Evolutionary conservation across 2,797 vertebrate genomes (phyloP).

Genomic region (Hyperoplus immaculatus): DNA sequence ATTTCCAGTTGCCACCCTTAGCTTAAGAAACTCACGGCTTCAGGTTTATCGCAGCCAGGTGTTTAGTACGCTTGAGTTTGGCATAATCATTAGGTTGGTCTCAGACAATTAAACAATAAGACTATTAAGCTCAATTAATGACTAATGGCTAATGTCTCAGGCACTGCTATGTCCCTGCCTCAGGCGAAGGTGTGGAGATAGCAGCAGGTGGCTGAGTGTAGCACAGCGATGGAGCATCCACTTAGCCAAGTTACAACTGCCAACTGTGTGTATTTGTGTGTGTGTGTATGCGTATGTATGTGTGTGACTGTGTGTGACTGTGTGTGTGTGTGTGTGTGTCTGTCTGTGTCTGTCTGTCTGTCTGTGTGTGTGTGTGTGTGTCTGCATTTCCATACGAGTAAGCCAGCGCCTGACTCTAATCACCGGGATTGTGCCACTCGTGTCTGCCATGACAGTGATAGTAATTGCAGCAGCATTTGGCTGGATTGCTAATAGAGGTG

Average conservation of each 20-base stretch:
- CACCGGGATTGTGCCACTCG: slow-evolving; percentile 71
- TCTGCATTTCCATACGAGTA: slow-evolving; percentile 34
- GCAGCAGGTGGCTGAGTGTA: slow-evolving; percentile 77
- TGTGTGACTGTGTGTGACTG: slow-evolving; percentile 7
- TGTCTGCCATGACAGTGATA: slow-evolving; percentile 69
- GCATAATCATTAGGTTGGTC: slow-evolving; percentile 73
- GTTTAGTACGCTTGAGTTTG: slow-evolving; percentile 72
- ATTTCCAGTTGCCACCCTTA: slow-evolving; percentile 49
- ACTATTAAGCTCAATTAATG: slow-evolving; percentile 78
- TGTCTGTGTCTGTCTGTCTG: slow-evolving; percentile 19
- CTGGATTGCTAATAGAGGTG: slow-evolving; percentile 64
- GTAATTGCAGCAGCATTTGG: slow-evolving; percentile 75
- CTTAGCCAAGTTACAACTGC: slow-evolving; percentile 71
- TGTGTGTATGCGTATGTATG: slow-evolving; percentile 1
- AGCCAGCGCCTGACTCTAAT: slow-evolving; percentile 67
- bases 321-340: slow-evolving; percentile 34
- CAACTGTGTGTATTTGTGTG: slow-evolving; percentile 25
- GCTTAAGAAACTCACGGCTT: slow-evolving; percentile 47
- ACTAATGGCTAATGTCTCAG: slow-evolving; percentile 73
- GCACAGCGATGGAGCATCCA: slow-evolving; percentile 56
- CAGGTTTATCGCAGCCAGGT: slow-evolving; percentile 75
- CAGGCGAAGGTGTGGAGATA: slow-evolving; percentile 52
- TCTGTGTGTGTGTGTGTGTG: slow-evolving; percentile 14
- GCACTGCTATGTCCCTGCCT: slow-evolving; percentile 57
- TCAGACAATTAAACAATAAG: slow-evolving; percentile 79